Evolutionary conservation across 2,113 vertebrate species (phyloP), one percentile per base, ranked within the genome.

Genomic region (Callithrix jacchus): DNA sequence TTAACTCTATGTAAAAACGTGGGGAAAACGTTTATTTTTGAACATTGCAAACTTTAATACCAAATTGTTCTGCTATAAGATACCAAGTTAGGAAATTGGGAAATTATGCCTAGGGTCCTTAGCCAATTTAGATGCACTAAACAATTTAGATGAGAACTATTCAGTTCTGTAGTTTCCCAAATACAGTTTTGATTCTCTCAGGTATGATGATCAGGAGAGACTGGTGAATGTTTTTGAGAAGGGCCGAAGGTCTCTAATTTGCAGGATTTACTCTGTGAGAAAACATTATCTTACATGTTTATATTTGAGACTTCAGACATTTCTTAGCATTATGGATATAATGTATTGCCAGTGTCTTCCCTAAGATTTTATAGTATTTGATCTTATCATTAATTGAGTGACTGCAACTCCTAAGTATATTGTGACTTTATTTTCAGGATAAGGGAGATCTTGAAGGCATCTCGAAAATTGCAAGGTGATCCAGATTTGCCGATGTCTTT

Each of bases 381-480:
- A 25, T 86, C 89, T 87, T 90, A 89, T 70, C 45, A 21, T 23
- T 84, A 0, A 0, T 11, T 77, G 88, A 45, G 40, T 68, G 70
- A 86, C 54, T 92, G 9, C 95, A 83, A 81, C 83, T 96, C 84
- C 91, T 98, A 87, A 97, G 35, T 4, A 0, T 30, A 80, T 49
- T 71, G 73, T 96, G 96, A 49, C 56, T 97, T 91, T 96, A 54
- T 93, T 95, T 96, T 64, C 95, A 99, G 98, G 97, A 98, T 99
- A 73, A 98, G 98, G 81, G 98, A 99, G 89, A 98, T 99, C 97
- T 81, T 99, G 97, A 97, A 97, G 96, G 98, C 98, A 54, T 98
- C 98, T 0, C 95, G 96, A 71, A 97, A 98, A 20, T 40, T 98
- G 8, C 95, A 96, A 40, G 98, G 97, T 0, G 93, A 98, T 86